Evolutionary conservation across 2,113 vertebrate species (phyloP).

Genomic region (Pseudopipra pipra): DNA sequence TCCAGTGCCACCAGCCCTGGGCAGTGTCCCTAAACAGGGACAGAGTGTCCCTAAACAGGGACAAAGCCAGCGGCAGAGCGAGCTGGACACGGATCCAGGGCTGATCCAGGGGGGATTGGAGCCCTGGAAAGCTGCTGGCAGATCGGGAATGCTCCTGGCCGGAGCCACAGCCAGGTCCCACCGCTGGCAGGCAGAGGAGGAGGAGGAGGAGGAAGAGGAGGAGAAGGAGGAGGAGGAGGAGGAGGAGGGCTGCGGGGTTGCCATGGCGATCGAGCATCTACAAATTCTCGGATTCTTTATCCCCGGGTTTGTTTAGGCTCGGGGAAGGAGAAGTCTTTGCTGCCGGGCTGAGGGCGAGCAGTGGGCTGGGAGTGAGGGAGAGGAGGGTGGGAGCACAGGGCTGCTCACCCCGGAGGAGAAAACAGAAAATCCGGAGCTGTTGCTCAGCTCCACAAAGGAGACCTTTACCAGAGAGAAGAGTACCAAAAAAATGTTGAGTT

Average conservation of each 20-base stretch:
- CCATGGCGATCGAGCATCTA: slow-evolving; percentile 29
- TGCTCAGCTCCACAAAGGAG: not conserved
- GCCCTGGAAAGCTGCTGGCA: not conserved
- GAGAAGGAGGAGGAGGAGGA: not conserved
- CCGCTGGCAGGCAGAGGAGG: not conserved
- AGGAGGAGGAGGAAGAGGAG: not conserved
- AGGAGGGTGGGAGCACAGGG: fast-evolving
- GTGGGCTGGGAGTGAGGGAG: not conserved
- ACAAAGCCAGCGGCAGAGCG: fast-evolving
- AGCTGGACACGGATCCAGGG: not conserved
- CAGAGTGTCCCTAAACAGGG: not conserved
- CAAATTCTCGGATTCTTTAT: slow-evolving; percentile 25
- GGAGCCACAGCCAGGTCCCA: not conserved
- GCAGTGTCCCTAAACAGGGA: not conserved
- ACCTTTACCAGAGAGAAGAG: not conserved
- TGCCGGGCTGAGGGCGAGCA: not conserved
- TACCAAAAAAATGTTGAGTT: not conserved
- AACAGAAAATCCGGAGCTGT: not conserved
- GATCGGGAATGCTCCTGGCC: not conserved
- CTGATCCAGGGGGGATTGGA: not conserved
- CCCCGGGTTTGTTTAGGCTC: not conserved
- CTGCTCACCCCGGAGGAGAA: not conserved
- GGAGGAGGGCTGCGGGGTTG: not conserved
- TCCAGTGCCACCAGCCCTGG: not conserved
- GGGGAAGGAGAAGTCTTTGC: not conserved